Evolutionary conservation across 2,888 invertebrate genomes (phyloP), one percentile per base, ranked within the genome.

Genomic region (Punctoribates punctum): DNA sequence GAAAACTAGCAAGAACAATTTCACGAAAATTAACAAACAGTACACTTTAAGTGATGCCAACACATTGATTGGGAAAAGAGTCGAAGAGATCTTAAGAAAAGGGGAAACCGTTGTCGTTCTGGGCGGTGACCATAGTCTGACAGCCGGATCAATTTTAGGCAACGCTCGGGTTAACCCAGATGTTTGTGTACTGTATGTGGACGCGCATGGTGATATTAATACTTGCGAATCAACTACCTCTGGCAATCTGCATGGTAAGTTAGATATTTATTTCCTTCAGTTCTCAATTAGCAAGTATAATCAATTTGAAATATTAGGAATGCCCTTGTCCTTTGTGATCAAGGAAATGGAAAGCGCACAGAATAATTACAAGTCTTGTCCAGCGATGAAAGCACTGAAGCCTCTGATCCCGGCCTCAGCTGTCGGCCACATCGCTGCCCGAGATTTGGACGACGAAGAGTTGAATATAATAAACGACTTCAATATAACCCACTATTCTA

Each of bases 181-280:
- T 51, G 20, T 51, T 4, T 51, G 51, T 13, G 51, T 51, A 20
- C 3, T 95, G 67, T 95, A 94, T 94, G 88, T 95, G 48, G 95
- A 95, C 84, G 94, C 95, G 0, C 95, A 95, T 83, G 91, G 95
- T 8, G 96, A 96, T 85, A 88, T 96, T 79, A 96, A 96, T 85
- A 91, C 94, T 17, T 91, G 92, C 81, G 88, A 88, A 82, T 92
- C 93, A 0, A 92, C 93, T 4, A 86, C 83, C 11, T 60, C 76
- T 51, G 95, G 95, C 13, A 93, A 95, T 82, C 87, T 90, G 67
- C 90, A 91, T 81, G 34, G 34, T 34, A 34, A 34, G 34, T 34
- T 34, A n/a, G n/a, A n/a, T n/a, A n/a, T n/a, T n/a, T n/a, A n/a
- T n/a, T n/a, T n/a, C n/a, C n/a, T n/a, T n/a, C n/a, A n/a, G n/a